Percentiles rank a stretch among this genome's conserved stretches.
Conservation (phyloP, 2,113 vertebrate genomes). For the Toxotes jaculatrix region DNA sequence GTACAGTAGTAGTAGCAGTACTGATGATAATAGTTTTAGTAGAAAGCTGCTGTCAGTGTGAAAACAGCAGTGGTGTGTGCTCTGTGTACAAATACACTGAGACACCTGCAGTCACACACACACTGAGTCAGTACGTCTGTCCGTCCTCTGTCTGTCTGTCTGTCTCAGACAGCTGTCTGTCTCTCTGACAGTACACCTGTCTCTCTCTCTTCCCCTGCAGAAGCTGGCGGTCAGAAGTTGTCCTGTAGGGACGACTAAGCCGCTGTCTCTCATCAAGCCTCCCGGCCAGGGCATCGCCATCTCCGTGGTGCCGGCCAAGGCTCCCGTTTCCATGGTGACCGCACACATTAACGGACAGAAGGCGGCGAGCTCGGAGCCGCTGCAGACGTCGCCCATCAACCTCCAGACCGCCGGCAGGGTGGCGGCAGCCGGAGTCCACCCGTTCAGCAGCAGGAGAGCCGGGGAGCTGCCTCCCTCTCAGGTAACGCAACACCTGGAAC, state of each 20-base stretch:
- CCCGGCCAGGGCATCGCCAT: constrained; percentile 85
- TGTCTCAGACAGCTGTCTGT: neutral
- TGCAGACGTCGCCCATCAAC: constrained; percentile 86
- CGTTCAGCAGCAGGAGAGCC: constrained; percentile 76
- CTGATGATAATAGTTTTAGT: neutral
- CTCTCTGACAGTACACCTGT: neutral
- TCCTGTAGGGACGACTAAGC: constrained; percentile 84
- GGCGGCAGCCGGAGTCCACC: constrained; percentile 62
- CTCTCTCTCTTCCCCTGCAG: constrained; percentile 65
- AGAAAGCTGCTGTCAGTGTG: neutral
- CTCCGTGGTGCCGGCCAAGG: constrained; percentile 86
- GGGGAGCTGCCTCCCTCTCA: constrained; percentile 80
- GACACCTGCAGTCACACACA: neutral
- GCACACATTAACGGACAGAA: constrained; percentile 88
- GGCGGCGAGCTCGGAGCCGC: constrained; percentile 78
- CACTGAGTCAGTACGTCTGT: too few species aligned
- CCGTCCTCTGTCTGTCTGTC: neutral
- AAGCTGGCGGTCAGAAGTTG: constrained; percentile 87
- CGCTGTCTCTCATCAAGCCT: constrained; percentile 86
- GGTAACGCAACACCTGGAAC: constrained; percentile 65
- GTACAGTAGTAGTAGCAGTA: neutral
- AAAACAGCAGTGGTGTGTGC: too few species aligned
- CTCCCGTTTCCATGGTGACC: constrained; percentile 89
- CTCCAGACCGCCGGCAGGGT: constrained; percentile 82
- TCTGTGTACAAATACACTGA: too few species aligned